A percentile compares a stretch with the other conserved stretches of the same genome.
phyloP scores from a whole-genome alignment of 2,797 vertebrate genomes.

The Alcedo quadribrachys region DNA sequence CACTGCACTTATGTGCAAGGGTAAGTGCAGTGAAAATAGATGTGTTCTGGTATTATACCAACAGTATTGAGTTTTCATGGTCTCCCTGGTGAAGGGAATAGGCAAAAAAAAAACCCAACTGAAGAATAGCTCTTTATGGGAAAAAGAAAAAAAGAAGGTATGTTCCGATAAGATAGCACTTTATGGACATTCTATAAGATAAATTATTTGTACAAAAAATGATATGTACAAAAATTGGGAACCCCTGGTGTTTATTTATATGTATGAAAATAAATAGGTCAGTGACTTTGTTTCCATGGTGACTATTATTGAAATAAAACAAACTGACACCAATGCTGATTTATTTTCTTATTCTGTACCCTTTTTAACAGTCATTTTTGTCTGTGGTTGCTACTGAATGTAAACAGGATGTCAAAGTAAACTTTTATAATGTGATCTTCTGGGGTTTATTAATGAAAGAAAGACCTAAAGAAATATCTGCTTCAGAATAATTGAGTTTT shows the following conservation, averaged over 20 bases:
- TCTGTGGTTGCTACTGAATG: slow-evolving; percentile 21
- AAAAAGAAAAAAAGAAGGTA: not conserved
- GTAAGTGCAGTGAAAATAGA: not conserved
- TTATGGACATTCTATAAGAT: not conserved
- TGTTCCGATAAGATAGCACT: not conserved
- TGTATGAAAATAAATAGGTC: slow-evolving; percentile 76
- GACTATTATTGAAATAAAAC: slow-evolving; percentile 75
- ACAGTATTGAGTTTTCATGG: not conserved
- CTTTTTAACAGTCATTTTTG: slow-evolving; percentile 46
- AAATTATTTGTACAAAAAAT: slow-evolving; percentile 24
- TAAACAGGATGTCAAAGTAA: slow-evolving; percentile 27
- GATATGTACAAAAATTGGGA: slow-evolving; percentile 53
- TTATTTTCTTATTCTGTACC: slow-evolving; percentile 51
- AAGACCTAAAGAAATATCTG: not conserved
- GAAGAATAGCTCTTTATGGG: not conserved
- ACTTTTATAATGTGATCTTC: not conserved
- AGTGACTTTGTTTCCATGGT: slow-evolving; percentile 79
- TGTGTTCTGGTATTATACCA: not conserved
- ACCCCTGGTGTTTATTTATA: slow-evolving; percentile 66
- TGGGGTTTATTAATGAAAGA: not conserved
- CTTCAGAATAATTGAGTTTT: not conserved
- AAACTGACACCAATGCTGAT: slow-evolving; percentile 69
- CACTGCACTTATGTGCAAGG: not conserved
- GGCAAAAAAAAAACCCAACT: not conserved
- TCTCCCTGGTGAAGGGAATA: not conserved